These are phyloP conservation scores for Perodicticus potto DNA, from an alignment of 2,797 vertebrate species.

Conservation along the genomic window DNA sequence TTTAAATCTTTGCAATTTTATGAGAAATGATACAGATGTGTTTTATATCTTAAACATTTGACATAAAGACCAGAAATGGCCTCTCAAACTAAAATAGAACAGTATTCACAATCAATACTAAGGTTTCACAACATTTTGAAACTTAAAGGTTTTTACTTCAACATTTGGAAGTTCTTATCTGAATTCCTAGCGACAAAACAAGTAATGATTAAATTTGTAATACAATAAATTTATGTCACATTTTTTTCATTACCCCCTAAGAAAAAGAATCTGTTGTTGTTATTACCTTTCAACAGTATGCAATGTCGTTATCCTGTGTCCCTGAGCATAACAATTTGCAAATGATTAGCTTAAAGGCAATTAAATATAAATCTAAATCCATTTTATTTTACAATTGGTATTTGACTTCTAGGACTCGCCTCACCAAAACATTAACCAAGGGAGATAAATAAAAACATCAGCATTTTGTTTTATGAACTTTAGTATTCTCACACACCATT, in stretches of 20 bases:
- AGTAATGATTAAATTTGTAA: slow-evolving; percentile 64
- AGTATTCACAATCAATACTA: neutral
- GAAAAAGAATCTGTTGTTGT: neutral
- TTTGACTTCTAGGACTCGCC: slow-evolving; percentile 58
- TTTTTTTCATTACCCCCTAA: slow-evolving; percentile 63
- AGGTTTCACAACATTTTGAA: slow-evolving; percentile 18
- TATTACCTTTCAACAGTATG: slow-evolving; percentile 73
- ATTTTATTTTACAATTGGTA: slow-evolving; percentile 44
- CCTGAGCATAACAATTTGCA: slow-evolving; percentile 79
- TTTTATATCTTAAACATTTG: slow-evolving; percentile 37
- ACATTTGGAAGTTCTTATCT: neutral
- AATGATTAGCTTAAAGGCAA: slow-evolving; percentile 81
- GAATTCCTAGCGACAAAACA: slow-evolving; percentile 63
- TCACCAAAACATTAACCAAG: neutral
- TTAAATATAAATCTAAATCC: slow-evolving; percentile 77
- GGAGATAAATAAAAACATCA: slow-evolving; percentile 3
- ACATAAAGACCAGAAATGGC: neutral
- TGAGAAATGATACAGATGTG: neutral
- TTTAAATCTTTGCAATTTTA: slow-evolving; percentile 5
- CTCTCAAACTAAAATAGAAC: neutral
- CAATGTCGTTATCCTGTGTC: slow-evolving; percentile 78
- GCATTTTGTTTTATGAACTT: neutral
- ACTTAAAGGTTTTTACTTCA: neutral
- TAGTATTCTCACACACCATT: slow-evolving; percentile 15
- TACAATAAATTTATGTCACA: neutral